Evolutionary conservation across 2,797 vertebrate species (phyloP).

Genomic region (Cryptoprocta ferox): DNA sequence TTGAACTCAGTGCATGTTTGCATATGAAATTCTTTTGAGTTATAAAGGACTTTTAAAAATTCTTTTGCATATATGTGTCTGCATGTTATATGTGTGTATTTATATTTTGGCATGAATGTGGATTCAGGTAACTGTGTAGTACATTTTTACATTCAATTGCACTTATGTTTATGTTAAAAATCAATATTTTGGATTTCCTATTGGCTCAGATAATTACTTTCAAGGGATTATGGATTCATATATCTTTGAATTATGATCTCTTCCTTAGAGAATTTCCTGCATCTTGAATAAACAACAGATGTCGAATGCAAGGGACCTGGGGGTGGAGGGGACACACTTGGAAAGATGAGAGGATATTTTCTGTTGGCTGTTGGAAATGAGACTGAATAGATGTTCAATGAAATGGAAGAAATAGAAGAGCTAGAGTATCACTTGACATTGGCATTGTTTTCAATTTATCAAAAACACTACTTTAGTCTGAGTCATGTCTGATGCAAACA

Average conservation of each 20-base stretch:
- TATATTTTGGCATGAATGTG: background rate
- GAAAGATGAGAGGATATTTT: slow-evolving; percentile 69
- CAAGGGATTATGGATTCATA: background rate
- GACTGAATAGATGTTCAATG: slow-evolving; percentile 66
- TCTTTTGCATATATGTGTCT: background rate
- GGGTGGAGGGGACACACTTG: background rate
- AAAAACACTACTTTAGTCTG: background rate
- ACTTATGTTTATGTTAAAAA: background rate
- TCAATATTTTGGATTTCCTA: background rate
- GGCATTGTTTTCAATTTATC: slow-evolving; percentile 48
- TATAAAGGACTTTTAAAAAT: background rate
- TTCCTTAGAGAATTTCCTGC: slow-evolving; percentile 33
- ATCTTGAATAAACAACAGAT: slow-evolving; percentile 62
- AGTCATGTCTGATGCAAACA: background rate
- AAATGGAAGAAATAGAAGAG: slow-evolving; percentile 62
- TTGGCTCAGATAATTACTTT: background rate
- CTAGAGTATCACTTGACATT: slow-evolving; percentile 53
- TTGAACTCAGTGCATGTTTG: background rate
- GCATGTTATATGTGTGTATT: background rate
- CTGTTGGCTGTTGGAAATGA: slow-evolving; percentile 36
- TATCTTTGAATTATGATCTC: slow-evolving; percentile 53
- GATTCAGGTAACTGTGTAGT: background rate
- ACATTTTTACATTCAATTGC: background rate
- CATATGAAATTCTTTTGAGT: background rate
- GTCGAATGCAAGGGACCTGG: background rate